Evolutionary conservation across 2,113 vertebrate species (phyloP), one percentile per base, ranked within the genome.

Genomic region (Copsychus sechellarum): DNA sequence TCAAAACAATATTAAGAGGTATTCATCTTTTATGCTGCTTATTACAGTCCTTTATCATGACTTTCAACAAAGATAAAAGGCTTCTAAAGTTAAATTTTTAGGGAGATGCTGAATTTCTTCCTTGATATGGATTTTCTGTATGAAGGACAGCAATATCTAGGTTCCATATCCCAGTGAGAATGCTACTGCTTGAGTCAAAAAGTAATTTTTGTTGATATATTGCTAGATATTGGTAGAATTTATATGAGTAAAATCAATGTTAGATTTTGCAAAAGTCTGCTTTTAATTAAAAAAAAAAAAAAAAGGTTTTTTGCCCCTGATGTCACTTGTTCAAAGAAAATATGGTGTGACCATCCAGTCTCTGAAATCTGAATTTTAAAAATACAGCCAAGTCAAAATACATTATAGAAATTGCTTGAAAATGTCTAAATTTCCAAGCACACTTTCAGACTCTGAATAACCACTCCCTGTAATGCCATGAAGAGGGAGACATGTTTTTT

Each of bases 1-100:
- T 92, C 64, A 74, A 83, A 93, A 60, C 31, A 79, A 48, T 80
- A n/a, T 64, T 60, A 48, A 48, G 50, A 85, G 25, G 12, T 74
- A 57, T 54, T 89, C 5, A n/a, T 50, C 48, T 71, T 92, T 38
- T 42, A 69, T 29, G 21, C 18, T 50, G 28, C 34, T 66, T 76
- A 14, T 47, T 70, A 73, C 14, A 29, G 31, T 38, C 20, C 36
- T 65, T 83, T 31, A n/a, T 62, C 33, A 67, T 36, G 34, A 62
- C n/a, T 79, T 78, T 28, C 47, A 83, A 62, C 8, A 26, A 60
- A 77, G 40, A 58, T 42, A 86, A 96, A 81, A 88, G 24, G 13
- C 8, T 58, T 74, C 15, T 54, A 58, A 76, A 61, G 18, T n/a
- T 45, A 57, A 72, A 33, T 84, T 94, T 64, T 93, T 48, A 80